phyloP scores from a whole-genome alignment of 2,888 invertebrate genomes.

The Lasioglossum zephyrum region DNA sequence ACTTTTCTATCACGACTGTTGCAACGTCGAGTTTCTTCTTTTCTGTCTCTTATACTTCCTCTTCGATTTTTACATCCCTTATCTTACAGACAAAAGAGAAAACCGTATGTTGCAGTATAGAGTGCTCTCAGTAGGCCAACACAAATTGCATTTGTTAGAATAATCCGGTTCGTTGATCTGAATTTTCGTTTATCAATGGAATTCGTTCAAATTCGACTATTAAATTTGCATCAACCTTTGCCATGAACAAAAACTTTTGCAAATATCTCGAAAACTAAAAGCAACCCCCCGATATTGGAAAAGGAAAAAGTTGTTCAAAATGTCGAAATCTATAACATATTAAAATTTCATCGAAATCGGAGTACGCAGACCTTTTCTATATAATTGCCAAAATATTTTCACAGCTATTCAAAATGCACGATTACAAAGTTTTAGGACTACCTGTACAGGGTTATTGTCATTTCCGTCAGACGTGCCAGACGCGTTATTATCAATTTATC shows the following conservation, averaged over 20 bases:
- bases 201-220: background rate
- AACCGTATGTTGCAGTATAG: background rate
- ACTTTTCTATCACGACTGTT: background rate
- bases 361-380: too few relatives aligned
- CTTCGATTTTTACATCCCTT: background rate
- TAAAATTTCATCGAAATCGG: too few relatives aligned
- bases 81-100: background rate
- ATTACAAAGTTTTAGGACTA: too few relatives aligned
- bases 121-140: background rate
- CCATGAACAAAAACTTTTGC: too few relatives aligned
- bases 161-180: background rate
- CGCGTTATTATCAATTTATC: background rate
- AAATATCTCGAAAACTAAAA: too few relatives aligned
- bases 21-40: background rate
- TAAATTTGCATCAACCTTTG: background rate
- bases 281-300: too few relatives aligned
- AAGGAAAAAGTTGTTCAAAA: too few relatives aligned
- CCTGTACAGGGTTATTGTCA: too few relatives aligned
- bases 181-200: background rate
- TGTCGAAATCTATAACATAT: too few relatives aligned
- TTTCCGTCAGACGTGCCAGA: background rate
- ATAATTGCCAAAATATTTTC: too few relatives aligned
- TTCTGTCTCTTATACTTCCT: background rate
- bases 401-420: too few relatives aligned
- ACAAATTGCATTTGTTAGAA: background rate